A percentile compares a stretch with the other conserved stretches of the same genome.
phyloP scores from a whole-genome alignment of 2,113 vertebrate genomes.

The Phrynosoma platyrhinos region DNA sequence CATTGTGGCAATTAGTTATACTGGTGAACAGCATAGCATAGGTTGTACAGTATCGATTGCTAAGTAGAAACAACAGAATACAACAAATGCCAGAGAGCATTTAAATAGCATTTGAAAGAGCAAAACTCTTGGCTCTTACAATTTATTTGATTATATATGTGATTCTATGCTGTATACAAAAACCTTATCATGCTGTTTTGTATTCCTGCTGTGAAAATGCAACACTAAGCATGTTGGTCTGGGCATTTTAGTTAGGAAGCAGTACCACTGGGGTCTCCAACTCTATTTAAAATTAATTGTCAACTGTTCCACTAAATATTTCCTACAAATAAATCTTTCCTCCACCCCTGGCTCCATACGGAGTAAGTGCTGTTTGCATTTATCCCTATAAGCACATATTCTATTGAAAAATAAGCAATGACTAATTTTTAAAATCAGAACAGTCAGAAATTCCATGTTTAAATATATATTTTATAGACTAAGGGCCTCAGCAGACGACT shows the following conservation, averaged over 20 bases:
- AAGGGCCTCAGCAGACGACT: too few species aligned
- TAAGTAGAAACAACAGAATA: background rate
- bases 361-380: background rate
- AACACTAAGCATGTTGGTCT: background rate
- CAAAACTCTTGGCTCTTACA: background rate
- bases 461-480: background rate
- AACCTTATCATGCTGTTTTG: background rate
- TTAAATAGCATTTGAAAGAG: background rate
- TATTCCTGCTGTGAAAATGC: background rate
- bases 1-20: background rate
- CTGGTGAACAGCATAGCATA: background rate
- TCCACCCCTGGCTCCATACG: background rate
- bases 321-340: background rate
- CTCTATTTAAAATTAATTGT: background rate
- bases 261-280: background rate
- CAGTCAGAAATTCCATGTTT: background rate
- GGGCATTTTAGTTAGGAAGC: background rate
- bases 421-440: background rate
- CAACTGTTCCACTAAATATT: background rate
- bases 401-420: background rate
- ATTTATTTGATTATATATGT: background rate
- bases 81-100: fast-evolving
- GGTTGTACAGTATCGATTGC: background rate
- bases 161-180: background rate
- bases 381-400: background rate